A percentile compares a stretch with the other conserved stretches of the same genome.
Conservation (phyloP, 2,888 invertebrate species). For the Dolichopus griseipennis region DNA sequence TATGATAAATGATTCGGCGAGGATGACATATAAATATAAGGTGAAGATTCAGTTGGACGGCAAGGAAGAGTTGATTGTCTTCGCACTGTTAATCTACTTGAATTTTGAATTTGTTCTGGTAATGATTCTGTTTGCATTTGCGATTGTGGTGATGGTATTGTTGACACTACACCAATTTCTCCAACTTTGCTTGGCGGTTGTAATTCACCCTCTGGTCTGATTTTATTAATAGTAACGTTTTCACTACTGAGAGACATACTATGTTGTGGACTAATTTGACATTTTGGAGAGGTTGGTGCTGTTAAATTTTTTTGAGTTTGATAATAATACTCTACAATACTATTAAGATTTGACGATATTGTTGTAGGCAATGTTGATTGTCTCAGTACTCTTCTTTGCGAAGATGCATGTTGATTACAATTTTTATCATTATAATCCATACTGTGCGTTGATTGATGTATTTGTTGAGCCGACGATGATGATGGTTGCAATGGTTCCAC, state of each 20-base stretch:
- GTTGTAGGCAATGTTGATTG: conserved; percentile 42
- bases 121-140: neutral
- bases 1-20: conserved; percentile 38
- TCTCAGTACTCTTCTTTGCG: conserved; percentile 35
- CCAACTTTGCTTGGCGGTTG: conserved; percentile 27
- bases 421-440: conserved; percentile 27
- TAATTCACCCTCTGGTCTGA: conserved; percentile 24
- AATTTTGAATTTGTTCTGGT: conserved; percentile 17
- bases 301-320: conserved; percentile 36
- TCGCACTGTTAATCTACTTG: conserved; percentile 28
- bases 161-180: conserved; percentile 22
- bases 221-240: conserved; percentile 26
- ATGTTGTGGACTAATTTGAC: conserved; percentile 36
- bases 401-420: conserved; percentile 31
- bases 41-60: conserved; percentile 25
- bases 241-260: conserved; percentile 35
- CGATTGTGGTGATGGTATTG: conserved; percentile 19
- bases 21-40: conserved; percentile 39
- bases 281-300: conserved; percentile 39
- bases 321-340: neutral
- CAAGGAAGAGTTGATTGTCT: conserved; percentile 41
- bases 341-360: conserved; percentile 27
- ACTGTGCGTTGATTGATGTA: conserved; percentile 17
- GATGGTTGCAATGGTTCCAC: conserved; percentile 31
- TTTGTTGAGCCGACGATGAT: conserved; percentile 23